Base-by-base conservation (phyloP, 2,888 invertebrate genomes). In the Crossocerus cetratus region DNA sequence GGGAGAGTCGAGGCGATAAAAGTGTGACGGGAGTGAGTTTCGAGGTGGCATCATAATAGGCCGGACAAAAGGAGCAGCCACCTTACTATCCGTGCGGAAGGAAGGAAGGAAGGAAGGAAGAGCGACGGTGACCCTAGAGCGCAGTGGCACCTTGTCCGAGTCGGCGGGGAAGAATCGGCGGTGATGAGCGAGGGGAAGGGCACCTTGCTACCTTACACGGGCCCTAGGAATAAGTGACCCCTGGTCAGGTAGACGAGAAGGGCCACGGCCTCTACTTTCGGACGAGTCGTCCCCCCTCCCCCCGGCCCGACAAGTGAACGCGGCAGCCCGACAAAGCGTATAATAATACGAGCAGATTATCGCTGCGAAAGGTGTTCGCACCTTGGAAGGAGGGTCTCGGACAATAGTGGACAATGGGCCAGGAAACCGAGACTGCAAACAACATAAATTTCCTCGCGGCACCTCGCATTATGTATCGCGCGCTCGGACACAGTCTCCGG, bases 371-470 rank as follows among this genome's bases (percentile, higher is more conserved):
- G 89, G 89, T 89, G 89, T 90, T 89, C 86, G 86, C 89, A 89
- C 89, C 89, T 90, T 84, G 77, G 86, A 79, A 85, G 86, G 84
- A 86, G 86, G 86, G 86, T 84, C 82, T 82, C 80, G 88, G 88
- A 89, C 88, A 89, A 89, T 87, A 80, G 83, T 84, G 86, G 87
- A 89, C 88, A 88, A 89, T 89, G 83, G 85, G 74, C 78, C 84
- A 80, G 86, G 89, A 89, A 89, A 90, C 88, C 86, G 88, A 90
- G 84, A 90, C 89, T 85, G 85, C 88, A 90, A 89, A 90, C 88
- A 90, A 86, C 89, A 89, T 89, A 89, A 89, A 88, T 89, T 89
- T 89, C 85, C 86, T 74, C 68, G 21, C 68, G 56, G 71, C 74
- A 69, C 69, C 70, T 74, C 61, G 64, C 69, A 63, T 70, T 69